Evolutionary conservation across 2,113 vertebrate genomes (phyloP), one percentile per base, ranked within the genome.

Genomic region (Cyprinus carpio): DNA sequence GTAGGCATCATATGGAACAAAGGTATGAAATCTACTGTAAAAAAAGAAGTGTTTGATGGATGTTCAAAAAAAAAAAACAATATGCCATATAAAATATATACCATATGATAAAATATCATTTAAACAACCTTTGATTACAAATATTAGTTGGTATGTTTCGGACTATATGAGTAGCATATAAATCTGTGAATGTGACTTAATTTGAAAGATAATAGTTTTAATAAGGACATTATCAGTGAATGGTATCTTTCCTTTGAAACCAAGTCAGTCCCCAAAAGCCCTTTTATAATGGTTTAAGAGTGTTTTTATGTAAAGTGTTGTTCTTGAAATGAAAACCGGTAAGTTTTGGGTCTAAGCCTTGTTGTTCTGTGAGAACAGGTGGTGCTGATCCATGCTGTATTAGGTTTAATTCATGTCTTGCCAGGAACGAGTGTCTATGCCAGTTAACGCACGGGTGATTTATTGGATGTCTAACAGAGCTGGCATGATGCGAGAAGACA

Each of bases 361-460:
- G 81, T 69, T 72, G 34, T 84, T 86, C 67, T 56, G 80, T 65
- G 76, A 83, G 75, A 88, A 80, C 89, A 88, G 89, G 76, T 90
- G 85, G 77, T 84, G 31, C 51, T 54, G 51, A 84, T 86, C 67
- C 72, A 82, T 31, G 58, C 87, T 16, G 65, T 75, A 86, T 84
- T 88, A 80, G 76, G 54, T 87, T 82, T 82, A 86, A 87, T 87
- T 90, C 86, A 91, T 89, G 87, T 86, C 88, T 85, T 87, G 84
- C 87, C 86, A 87, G 62, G 81, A 72, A 27, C 34, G 74, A 23
- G 67, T 82, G 65, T 85, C 75, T 67, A 71, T 86, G 85, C 88
- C 84, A 88, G 81, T 87, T 84, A 88, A 81, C 87, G 84, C 83
- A 86, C 83, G 43, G 84, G 37, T 87, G 87, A 88, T 88, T 83